Evolutionary conservation across 2,888 invertebrate genomes (phyloP).

Genomic region (Celastrina argiolus): DNA sequence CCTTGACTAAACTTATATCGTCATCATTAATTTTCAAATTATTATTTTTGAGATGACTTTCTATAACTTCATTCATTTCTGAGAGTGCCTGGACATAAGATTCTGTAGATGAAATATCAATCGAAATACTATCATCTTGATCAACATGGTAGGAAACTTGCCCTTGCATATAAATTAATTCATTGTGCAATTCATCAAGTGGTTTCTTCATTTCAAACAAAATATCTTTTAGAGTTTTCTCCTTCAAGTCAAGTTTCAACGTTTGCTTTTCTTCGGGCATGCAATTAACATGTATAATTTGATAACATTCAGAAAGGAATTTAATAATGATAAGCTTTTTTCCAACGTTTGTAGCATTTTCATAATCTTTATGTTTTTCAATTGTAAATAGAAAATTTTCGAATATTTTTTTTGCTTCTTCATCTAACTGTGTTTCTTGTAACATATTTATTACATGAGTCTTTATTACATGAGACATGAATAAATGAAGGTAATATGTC

Average conservation of each 20-base stretch:
- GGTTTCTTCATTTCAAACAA: slow-evolving; percentile 55
- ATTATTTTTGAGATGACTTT: slow-evolving; percentile 47
- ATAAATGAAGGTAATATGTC: too few relatives aligned
- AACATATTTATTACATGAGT: background rate
- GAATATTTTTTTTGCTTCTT: slow-evolving; percentile 8
- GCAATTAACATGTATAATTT: slow-evolving; percentile 44
- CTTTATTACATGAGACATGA: background rate
- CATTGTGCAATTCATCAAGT: slow-evolving; percentile 52
- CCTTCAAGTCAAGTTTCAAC: slow-evolving; percentile 30
- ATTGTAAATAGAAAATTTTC: slow-evolving; percentile 44
- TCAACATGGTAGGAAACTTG: slow-evolving; percentile 45
- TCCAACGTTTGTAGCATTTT: slow-evolving; percentile 49
- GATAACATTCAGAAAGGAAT: slow-evolving; percentile 57
- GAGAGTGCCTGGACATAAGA: slow-evolving; percentile 55
- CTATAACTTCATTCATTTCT: slow-evolving; percentile 57
- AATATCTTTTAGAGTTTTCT: slow-evolving; percentile 43
- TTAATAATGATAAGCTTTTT: slow-evolving; percentile 56
- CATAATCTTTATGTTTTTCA: slow-evolving; percentile 51
- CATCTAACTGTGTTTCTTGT: background rate
- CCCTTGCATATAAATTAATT: slow-evolving; percentile 53
- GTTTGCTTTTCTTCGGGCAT: background rate
- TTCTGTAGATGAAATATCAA: slow-evolving; percentile 54
- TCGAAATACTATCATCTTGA: slow-evolving; percentile 44
- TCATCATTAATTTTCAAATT: slow-evolving; percentile 41
- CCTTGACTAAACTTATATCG: slow-evolving; percentile 49